A percentile compares a stretch with the other conserved stretches of the same genome.
These are phyloP conservation scores for Tympanoctomys barrerae DNA, from an alignment of 2,797 vertebrate species.

Conservation along the genomic window DNA sequence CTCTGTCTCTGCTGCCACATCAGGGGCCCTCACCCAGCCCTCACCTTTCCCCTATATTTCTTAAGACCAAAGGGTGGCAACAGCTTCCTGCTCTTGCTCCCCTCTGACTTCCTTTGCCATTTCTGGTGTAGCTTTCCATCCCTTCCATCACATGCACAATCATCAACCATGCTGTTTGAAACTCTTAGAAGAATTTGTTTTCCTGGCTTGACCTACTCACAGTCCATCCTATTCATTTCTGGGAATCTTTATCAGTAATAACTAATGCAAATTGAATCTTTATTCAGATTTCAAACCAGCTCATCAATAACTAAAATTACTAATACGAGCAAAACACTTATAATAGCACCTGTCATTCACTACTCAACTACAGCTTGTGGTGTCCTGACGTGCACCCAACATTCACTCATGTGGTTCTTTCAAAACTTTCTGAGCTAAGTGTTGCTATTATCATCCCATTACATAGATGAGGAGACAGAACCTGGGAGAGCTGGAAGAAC, in stretches of 20 bases:
- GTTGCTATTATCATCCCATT: background rate
- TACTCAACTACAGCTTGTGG: background rate
- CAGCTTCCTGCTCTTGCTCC: background rate
- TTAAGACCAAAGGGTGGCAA: background rate
- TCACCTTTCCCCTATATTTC: background rate
- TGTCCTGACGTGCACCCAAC: background rate
- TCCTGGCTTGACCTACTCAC: background rate
- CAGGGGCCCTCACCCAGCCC: background rate
- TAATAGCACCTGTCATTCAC: background rate
- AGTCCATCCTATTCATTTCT: background rate
- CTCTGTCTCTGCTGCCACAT: background rate
- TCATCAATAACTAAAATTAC: conserved; percentile 10
- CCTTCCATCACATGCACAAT: background rate
- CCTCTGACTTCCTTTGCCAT: background rate
- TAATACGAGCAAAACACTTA: background rate
- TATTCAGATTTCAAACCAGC: conserved; percentile 24
- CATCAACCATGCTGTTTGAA: background rate
- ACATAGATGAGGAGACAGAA: conserved; percentile 38
- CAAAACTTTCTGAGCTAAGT: background rate
- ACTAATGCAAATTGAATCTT: background rate
- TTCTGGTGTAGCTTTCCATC: background rate
- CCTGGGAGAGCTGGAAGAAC: background rate
- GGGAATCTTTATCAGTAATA: background rate
- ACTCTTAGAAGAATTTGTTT: conserved; percentile 1
- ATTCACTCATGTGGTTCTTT: background rate